A percentile compares a stretch with the other conserved stretches of the same genome.
Conservation (phyloP, 2,113 vertebrate genomes). For the Leucosticte australis region DNA sequence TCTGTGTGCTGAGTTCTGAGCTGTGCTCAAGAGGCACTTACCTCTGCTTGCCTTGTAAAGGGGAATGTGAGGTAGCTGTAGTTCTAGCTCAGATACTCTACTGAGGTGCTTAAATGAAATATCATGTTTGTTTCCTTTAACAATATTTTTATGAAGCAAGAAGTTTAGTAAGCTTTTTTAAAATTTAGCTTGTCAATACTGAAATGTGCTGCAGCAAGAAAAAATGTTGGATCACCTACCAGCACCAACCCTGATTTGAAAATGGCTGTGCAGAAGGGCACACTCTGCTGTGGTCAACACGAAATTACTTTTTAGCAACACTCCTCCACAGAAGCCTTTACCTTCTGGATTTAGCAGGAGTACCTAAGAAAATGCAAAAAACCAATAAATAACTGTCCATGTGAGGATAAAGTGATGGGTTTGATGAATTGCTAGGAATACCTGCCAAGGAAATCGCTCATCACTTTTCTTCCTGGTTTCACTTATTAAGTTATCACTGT, state of each 20-base stretch:
- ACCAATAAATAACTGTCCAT: background rate
- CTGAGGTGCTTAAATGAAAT: background rate
- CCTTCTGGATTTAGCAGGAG: constrained; percentile 65
- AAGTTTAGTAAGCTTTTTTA: background rate
- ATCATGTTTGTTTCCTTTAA: background rate
- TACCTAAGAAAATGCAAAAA: constrained; percentile 69
- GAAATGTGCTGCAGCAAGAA: background rate
- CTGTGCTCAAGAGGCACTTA: fast-evolving
- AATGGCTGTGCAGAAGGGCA: constrained; percentile 35
- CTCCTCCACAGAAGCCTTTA: constrained; percentile 80
- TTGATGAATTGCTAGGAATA: constrained; percentile 37
- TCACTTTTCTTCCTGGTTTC: background rate
- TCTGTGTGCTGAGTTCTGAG: background rate
- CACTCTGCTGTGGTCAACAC: constrained; percentile 84
- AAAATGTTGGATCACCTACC: constrained; percentile 68
- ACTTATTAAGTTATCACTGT: background rate
- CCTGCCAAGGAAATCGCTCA: constrained; percentile 88
- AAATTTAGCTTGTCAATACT: background rate
- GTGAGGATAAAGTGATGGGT: background rate
- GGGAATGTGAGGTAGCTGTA: background rate
- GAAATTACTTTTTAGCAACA: constrained; percentile 74
- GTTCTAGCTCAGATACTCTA: background rate
- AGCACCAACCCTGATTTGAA: constrained; percentile 36
- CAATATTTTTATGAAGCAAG: background rate
- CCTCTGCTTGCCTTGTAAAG: background rate